phyloP scores from a whole-genome alignment of 2,888 invertebrate species.

The Volucella inanis region DNA sequence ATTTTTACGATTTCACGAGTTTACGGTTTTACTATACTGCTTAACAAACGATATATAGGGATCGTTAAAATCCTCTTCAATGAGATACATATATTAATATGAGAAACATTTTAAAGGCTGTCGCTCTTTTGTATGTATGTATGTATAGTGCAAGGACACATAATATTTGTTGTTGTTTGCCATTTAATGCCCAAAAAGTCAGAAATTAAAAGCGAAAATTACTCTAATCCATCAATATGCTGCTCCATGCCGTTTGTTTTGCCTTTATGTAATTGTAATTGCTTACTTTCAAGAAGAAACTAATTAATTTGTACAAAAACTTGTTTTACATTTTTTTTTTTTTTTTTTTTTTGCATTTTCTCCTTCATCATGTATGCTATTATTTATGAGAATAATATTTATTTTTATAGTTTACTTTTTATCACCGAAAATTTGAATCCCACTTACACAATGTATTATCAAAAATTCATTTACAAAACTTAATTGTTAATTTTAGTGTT shows the following conservation, averaged over 20 bases:
- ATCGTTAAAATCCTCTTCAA: slow-evolving; percentile 31
- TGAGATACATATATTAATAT: slow-evolving; percentile 28
- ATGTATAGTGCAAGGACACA: slow-evolving; percentile 13
- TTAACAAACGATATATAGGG: slow-evolving; percentile 37
- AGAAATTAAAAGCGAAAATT: slow-evolving; percentile 21
- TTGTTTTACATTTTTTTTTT: slow-evolving; percentile 12
- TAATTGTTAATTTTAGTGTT: slow-evolving; percentile 56
- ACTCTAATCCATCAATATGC: slow-evolving; percentile 18
- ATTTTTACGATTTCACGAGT: background rate
- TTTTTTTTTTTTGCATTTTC: too few relatives aligned
- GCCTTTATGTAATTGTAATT: slow-evolving; percentile 50
- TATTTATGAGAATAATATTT: slow-evolving; percentile 52
- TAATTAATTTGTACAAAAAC: slow-evolving; percentile 69
- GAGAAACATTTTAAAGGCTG: slow-evolving; percentile 43
- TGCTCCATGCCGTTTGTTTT: slow-evolving; percentile 2
- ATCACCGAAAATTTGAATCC: slow-evolving; percentile 67
- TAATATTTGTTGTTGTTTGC: background rate
- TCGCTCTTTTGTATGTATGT: background rate
- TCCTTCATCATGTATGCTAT: slow-evolving; percentile 29
- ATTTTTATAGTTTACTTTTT: slow-evolving; percentile 59
- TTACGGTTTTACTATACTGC: slow-evolving; percentile 39
- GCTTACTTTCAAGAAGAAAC: slow-evolving; percentile 53
- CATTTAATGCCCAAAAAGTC: slow-evolving; percentile 35
- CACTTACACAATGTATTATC: slow-evolving; percentile 69
- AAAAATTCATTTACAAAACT: slow-evolving; percentile 75